Percentiles rank a stretch among this genome's conserved stretches.
phyloP scores from a whole-genome alignment of 2,888 invertebrate species.

The Ichneumoninae sp. region DNA sequence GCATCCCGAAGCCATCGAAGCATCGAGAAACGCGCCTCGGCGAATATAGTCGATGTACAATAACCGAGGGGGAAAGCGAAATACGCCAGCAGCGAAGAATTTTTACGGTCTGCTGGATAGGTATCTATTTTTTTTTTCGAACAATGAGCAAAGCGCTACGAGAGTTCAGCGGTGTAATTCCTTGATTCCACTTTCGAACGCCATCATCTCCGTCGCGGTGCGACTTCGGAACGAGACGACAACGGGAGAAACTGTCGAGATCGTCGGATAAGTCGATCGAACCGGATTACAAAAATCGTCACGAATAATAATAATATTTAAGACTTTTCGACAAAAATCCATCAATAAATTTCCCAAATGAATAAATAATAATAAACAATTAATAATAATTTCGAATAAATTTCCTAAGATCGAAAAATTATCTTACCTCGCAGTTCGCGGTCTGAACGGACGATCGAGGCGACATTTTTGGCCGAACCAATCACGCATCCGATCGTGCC shows the following conservation, averaged over 20 bases:
- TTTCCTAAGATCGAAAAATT: neutral
- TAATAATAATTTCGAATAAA: neutral
- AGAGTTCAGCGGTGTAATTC: slow-evolving; percentile 41
- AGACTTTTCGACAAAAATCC: neutral
- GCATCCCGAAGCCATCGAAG: slow-evolving; percentile 40
- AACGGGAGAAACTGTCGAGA: neutral
- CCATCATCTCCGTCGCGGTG: neutral
- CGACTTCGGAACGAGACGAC: neutral
- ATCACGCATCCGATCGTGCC: neutral
- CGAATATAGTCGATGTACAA: neutral
- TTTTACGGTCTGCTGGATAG: slow-evolving; percentile 56
- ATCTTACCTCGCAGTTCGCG: slow-evolving; percentile 14
- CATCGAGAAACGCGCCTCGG: slow-evolving; percentile 26
- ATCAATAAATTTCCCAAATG: neutral
- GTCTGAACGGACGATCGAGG: neutral
- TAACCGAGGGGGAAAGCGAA: slow-evolving; percentile 62
- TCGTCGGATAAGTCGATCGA: neutral
- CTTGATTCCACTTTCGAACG: slow-evolving; percentile 51
- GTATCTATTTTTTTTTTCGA: slow-evolving; percentile 33
- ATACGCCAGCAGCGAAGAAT: slow-evolving; percentile 43
- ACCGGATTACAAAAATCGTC: neutral
- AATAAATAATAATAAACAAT: neutral
- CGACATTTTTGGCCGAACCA: neutral
- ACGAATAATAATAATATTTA: neutral
- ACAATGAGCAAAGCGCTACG: slow-evolving; percentile 16